phyloP scores from a whole-genome alignment of 1,140 invertebrate genomes.

The Pygmarrhopalites habei region DNA sequence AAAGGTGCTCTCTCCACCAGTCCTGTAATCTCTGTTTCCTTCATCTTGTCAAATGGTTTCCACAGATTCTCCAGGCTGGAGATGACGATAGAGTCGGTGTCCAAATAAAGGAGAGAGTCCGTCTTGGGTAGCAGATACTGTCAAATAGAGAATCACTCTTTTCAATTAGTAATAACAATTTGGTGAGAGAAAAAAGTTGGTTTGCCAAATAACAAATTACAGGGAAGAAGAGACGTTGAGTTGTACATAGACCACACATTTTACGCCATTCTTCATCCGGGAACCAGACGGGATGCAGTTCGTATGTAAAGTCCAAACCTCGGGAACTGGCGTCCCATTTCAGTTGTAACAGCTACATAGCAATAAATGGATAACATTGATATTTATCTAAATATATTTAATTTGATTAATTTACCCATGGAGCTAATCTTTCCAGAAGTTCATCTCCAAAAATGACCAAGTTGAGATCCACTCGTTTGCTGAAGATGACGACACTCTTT shows the following conservation, averaged over 20 bases:
- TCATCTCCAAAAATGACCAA: too few relatives aligned
- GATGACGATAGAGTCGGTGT: constrained; percentile 84
- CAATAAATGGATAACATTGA: too few relatives aligned
- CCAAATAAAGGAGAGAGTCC: constrained; percentile 82
- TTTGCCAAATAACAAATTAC: too few relatives aligned
- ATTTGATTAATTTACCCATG: too few relatives aligned
- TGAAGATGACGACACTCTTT: too few relatives aligned
- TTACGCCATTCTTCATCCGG: constrained; percentile 72
- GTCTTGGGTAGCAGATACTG: constrained; percentile 68
- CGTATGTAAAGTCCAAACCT: constrained; percentile 59
- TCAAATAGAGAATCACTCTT: too few relatives aligned
- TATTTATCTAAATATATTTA: too few relatives aligned
- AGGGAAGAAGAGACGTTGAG: constrained; percentile 82
- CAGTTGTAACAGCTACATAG: constrained; percentile 40
- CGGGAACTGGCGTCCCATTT: constrained; percentile 62
- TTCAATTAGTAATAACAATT: too few relatives aligned
- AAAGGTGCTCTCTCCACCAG: constrained; percentile 84
- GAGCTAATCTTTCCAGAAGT: too few relatives aligned
- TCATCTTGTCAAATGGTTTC: constrained; percentile 72
- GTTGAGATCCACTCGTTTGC: too few relatives aligned
- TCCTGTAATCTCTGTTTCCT: constrained; percentile 76
- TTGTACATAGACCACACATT: constrained; percentile 85
- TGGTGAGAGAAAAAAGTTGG: too few relatives aligned
- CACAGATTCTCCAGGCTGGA: constrained; percentile 73
- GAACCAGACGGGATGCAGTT: constrained; percentile 68